Evolutionary conservation across 2,888 invertebrate genomes (phyloP), one percentile per base, ranked within the genome.

Genomic region (Alcis repandata): DNA sequence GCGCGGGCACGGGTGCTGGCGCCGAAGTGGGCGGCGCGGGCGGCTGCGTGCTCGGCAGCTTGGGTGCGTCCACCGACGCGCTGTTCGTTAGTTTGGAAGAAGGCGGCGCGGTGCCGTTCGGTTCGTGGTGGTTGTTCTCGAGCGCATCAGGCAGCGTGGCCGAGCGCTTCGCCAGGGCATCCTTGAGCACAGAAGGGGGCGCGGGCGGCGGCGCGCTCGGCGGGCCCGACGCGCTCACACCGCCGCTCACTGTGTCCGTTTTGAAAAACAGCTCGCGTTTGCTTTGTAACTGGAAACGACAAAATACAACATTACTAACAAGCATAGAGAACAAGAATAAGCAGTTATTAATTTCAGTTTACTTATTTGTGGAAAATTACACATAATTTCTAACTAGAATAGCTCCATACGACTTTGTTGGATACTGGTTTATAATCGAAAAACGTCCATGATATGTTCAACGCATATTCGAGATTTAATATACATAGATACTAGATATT

Each of bases 261-360:
- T 97, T 97, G 94, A 97, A 97, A 93, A 97, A 97, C 93, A 97
- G 95, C 94, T 97, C 97, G 79, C 97, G 95, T 94, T 97, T 97
- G 87, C 95, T 96, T 93, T 97, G 97, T 88, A 97, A 94, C 95
- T 96, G 94, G 17, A 94, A 94, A 73, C 51, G 76, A 90, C 46
- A 61, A 41, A 63, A 20, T 27, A 27, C 32, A 9, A 32, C 11
- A 32, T 48, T 32, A 48, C 27, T 2, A 32, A 27, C 33, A n/a
- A 36, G 4, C 19, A 19, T 13, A 13, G 8, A 51, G 20, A 36
- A 36, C 6, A 8, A 36, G 11, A 8, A 17, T 15, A 2, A 2
- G 22, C 2, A 46, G 1, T 1, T n/a, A n/a, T n/a, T n/a, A n/a
- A n/a, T n/a, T n/a, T n/a, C n/a, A n/a, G n/a, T n/a, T n/a, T n/a